Evolutionary conservation across 1,140 invertebrate species (phyloP).

Genomic region (Calliphora vicina): DNA sequence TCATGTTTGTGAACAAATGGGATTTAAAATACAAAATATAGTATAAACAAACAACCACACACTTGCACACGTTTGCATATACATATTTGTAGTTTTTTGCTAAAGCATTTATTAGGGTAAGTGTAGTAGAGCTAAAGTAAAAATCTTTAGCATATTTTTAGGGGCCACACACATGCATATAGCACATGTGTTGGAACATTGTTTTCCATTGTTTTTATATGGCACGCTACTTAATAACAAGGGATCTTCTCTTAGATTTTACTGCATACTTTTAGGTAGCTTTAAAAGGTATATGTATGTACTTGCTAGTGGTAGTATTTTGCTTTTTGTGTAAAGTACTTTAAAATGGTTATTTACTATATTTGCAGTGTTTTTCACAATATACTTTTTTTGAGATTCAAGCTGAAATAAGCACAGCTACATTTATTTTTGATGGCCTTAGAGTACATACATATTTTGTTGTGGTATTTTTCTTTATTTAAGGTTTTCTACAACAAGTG

Average conservation of each 20-base stretch:
- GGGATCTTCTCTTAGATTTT: not conserved
- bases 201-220: not conserved
- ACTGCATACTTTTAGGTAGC: not conserved
- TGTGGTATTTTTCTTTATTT: not conserved
- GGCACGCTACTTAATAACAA: not conserved
- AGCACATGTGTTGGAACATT: not conserved
- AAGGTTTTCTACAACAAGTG: not conserved
- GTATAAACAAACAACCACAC: not conserved
- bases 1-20: conserved; percentile 35
- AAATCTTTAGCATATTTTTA: conserved; percentile 14
- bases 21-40: conserved; percentile 32
- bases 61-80: not conserved
- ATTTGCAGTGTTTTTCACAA: not conserved
- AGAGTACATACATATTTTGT: not conserved
- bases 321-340: not conserved
- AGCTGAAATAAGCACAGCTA: not conserved
- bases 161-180: not conserved
- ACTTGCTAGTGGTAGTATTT: not conserved
- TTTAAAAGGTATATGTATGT: not conserved
- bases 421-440: not conserved
- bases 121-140: not conserved
- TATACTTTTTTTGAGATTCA: not conserved
- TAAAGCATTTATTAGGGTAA: not conserved
- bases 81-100: not conserved
- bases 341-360: conserved; percentile 1